phyloP scores from a whole-genome alignment of 2,113 vertebrate species.

The Bos javanicus region DNA sequence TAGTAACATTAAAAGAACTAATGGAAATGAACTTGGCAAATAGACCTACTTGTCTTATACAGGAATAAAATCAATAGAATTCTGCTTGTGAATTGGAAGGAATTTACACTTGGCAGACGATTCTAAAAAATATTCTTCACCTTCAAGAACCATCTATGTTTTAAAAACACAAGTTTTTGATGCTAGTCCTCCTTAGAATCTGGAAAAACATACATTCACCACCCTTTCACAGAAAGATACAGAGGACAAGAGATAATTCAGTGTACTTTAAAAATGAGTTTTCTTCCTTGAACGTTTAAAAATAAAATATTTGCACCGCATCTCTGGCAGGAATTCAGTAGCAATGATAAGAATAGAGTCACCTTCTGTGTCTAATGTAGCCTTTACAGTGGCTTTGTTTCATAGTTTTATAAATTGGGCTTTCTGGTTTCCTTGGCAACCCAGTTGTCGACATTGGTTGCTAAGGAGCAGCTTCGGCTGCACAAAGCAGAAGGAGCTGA shows the following conservation, averaged over 20 bases:
- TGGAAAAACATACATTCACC: constrained; percentile 54
- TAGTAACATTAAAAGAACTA: not conserved
- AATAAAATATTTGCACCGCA: not conserved
- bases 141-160: not conserved
- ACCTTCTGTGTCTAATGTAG: constrained; percentile 49
- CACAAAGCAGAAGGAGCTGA: constrained; percentile 83
- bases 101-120: not conserved
- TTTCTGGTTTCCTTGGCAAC: constrained; percentile 89
- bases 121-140: not conserved
- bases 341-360: constrained; percentile 35
- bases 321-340: not conserved
- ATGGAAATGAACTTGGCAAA: not conserved
- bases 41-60: not conserved
- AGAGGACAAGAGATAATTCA: not conserved
- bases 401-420: constrained; percentile 79
- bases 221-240: not conserved
- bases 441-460: constrained; percentile 89
- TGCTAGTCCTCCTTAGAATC: constrained; percentile 17
- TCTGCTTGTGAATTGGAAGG: not conserved
- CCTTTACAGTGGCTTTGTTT: constrained; percentile 78
- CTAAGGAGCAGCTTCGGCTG: constrained; percentile 91
- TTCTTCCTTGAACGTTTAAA: constrained; percentile 8
- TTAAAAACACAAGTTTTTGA: not conserved
- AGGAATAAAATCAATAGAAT: not conserved
- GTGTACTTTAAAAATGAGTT: not conserved